Base-by-base conservation (phyloP, 2,797 vertebrate genomes). In the Microctenopoma steveboyesi region DNA sequence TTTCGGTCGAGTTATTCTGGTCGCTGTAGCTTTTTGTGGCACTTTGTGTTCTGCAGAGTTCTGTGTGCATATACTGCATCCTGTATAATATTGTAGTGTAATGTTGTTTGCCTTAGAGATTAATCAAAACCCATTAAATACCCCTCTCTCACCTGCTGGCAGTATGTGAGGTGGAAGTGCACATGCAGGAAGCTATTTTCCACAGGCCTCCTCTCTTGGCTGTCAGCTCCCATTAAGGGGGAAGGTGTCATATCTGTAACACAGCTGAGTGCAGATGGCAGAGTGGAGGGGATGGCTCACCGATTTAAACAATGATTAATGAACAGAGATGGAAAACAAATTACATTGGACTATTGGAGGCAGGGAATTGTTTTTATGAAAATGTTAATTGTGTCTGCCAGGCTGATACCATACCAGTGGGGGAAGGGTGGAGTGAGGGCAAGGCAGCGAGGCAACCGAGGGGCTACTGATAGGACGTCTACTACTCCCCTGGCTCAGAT, bases 251-350 rank as follows among this genome's bases (percentile, higher is more conserved):
- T 98, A 97, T 99, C 98, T 98, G 96, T 97, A 97, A 95, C 96
- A 95, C 97, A 97, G 97, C 98, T 98, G 98, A 98, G 97, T 99
- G 96, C 98, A 99, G 98, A 98, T 99, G 97, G 97, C 97, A 98
- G 96, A 97, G 97, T 97, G 97, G 97, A 98, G 96, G 96, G 96
- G 97, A 98, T 96, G 97, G 97, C 98, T 98, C 97, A 96, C 97
- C 97, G 98, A 98, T 98, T 98, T 98, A 98, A 98, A 99, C 97
- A 99, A 99, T 99, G 98, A 99, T 99, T 99, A 99, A 99, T 98
- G 98, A 98, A 99, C 98, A 98, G 97, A 99, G 98, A 98, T 98
- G 96, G 98, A 98, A 98, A 98, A 99, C 97, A 98, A 99, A 98
- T 99, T 99, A 97, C 96, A 96, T 97, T 95, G 96, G 97, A 97